Conservation (phyloP, 2,888 invertebrate species). For the Minunthozetes semirufus region DNA sequence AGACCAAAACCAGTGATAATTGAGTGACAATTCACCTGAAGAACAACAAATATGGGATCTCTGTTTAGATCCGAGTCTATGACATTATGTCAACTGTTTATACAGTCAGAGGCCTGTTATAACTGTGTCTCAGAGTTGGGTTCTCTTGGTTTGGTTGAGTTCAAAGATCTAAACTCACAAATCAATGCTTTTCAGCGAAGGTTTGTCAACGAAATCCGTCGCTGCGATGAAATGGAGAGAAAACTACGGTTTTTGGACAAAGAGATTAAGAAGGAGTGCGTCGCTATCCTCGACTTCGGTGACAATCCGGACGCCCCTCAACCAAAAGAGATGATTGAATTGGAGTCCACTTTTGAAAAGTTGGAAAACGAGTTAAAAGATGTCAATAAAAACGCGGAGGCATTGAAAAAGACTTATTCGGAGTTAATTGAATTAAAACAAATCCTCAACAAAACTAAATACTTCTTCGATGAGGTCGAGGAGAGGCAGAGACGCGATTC, state of each 20-base stretch:
- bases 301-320: constrained; percentile 99
- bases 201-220: constrained; percentile 93
- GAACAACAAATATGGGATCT: constrained; percentile 58
- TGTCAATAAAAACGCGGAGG: constrained; percentile 98
- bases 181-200: constrained; percentile 94
- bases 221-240: constrained; percentile 98
- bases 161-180: constrained; percentile 90
- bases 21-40: too few relatives aligned
- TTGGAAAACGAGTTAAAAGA: constrained; percentile 93
- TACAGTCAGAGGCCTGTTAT: constrained; percentile 92
- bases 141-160: constrained; percentile 86
- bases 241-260: constrained; percentile 87
- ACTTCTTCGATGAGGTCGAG: constrained; percentile 84
- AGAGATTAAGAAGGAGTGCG: constrained; percentile 91
- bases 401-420: constrained; percentile 86
- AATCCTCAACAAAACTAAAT: constrained; percentile 92
- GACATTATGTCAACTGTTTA: constrained; percentile 93
- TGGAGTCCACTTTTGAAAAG: constrained; percentile 70
- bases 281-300: constrained; percentile 95
- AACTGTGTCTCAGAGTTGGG: constrained; percentile 87
- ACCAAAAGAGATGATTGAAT: constrained; percentile 95
- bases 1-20: too few relatives aligned
- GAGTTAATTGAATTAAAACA: constrained; percentile 95
- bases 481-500: neutral
- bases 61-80: constrained; percentile 97